Percentiles rank a stretch among this genome's conserved stretches.
Evolutionary conservation across 2,888 invertebrate genomes (phyloP).

Genomic region (Drosophila prolongata): DNA sequence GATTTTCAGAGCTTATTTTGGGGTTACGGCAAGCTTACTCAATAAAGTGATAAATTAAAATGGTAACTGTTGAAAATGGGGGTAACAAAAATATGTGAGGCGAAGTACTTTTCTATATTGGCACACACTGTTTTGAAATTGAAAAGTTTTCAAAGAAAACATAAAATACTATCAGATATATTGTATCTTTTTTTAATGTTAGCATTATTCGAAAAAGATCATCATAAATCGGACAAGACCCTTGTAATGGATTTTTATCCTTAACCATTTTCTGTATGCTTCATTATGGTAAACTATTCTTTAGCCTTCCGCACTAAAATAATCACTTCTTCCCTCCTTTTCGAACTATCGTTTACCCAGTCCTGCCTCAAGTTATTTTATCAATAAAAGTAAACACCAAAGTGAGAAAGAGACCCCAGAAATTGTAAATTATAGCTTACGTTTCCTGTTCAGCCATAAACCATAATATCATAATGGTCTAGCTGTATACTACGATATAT

Average conservation of each 20-base stretch:
- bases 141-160: too few species aligned
- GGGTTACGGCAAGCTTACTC: constrained; percentile 20
- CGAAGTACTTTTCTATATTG: background rate
- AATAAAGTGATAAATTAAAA: constrained; percentile 37
- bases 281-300: too few species aligned
- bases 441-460: constrained; percentile 49
- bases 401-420: constrained; percentile 7
- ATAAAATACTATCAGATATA: too few species aligned
- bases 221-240: too few species aligned
- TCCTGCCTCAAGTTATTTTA: constrained; percentile 47
- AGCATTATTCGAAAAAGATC: too few species aligned
- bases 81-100: background rate
- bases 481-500: constrained; percentile 10
- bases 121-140: too few species aligned
- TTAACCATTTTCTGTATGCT: too few species aligned
- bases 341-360: constrained; percentile 9
- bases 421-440: constrained; percentile 34
- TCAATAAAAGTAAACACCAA: constrained; percentile 43
- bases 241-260: too few species aligned
- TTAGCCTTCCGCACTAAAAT: background rate
- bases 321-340: background rate
- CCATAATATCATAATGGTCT: constrained; percentile 37
- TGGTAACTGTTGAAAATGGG: constrained; percentile 1
- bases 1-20: constrained; percentile 50
- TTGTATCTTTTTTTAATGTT: too few species aligned